Evolutionary conservation across 2,797 vertebrate genomes (phyloP), one percentile per base, ranked within the genome.

Genomic region (Stomatorhinus walkeri): DNA sequence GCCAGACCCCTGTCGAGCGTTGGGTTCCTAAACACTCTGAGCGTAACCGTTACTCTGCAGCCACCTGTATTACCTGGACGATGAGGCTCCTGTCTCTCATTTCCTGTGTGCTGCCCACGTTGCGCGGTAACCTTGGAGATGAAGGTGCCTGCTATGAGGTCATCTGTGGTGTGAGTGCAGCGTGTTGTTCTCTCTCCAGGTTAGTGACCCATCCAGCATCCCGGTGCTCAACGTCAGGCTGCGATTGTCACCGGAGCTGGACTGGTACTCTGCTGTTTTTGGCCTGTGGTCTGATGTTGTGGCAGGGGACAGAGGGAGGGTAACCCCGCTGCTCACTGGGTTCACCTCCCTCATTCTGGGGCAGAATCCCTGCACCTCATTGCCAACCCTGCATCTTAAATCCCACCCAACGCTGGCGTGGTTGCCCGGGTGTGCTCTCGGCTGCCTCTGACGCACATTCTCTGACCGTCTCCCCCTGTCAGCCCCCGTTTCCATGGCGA

Each of bases 401-500:
- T 46, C 83, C 9, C 14, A 16, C 9, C 36, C 14, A 14, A 32
- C 14, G 16, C 24, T 46, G 14, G 14, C 22, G 9, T 48, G 40
- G 88, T n/a, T 24, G 8, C 36, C 51, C 7, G 32, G 32, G 9
- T 36, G 51, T 49, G n/a, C 76, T 43, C 81, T 83, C 12, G 4
- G 32, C 54, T 32, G 43, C 10, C 40, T 84, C 40, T 89, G 88
- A 89, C 88, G 83, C 61, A 68, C n/a, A 68, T 4, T n/a, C 28
- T 19, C 22, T 46, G 12, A 7, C 83, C 12, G 46, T 68, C n/a
- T n/a, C 14, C 83, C 83, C 32, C 56, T 24, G 83, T 59, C 40
- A 43, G 36, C 19, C 56, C 46, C 43, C 6, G 88, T 89, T 86
- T 85, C 88, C 88, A 89, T 89, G 88, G 83, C 46, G 49, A 89